Percentiles rank a stretch among this genome's conserved stretches.
phyloP scores from a whole-genome alignment of 2,797 vertebrate genomes.

The Pantherophis alleghaniensis region DNA sequence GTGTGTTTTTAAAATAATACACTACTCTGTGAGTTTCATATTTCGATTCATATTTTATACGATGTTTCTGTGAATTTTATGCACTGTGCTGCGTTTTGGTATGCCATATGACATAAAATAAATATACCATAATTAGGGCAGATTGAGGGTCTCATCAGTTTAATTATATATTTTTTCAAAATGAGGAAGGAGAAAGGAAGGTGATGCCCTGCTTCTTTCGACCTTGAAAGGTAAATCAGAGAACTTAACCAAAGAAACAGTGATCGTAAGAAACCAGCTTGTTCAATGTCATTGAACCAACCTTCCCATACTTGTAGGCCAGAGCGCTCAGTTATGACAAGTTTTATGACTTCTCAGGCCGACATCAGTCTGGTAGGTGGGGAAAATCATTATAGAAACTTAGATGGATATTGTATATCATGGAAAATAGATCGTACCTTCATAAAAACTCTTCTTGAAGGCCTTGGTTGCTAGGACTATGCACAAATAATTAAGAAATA shows the following conservation, averaged over 20 bases:
- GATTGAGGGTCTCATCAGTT: constrained; percentile 67
- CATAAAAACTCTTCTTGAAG: constrained; percentile 10
- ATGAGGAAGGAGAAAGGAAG: background rate
- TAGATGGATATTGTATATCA: background rate
- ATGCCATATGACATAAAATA: background rate
- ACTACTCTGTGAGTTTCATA: background rate
- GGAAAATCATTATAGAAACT: constrained; percentile 8
- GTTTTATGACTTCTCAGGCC: background rate
- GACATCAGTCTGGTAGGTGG: no score
- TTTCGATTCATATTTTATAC: background rate
- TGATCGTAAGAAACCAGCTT: background rate
- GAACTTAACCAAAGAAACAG: background rate
- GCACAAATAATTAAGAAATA: constrained; percentile 37
- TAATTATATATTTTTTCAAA: constrained; percentile 41
- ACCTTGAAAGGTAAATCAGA: background rate
- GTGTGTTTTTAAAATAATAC: background rate
- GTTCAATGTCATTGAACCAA: background rate
- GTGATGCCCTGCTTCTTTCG: background rate
- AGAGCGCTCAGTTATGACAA: background rate
- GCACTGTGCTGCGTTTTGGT: background rate
- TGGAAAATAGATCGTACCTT: constrained; percentile 46
- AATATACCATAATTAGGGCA: constrained; percentile 49
- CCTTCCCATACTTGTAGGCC: background rate
- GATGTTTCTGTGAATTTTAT: background rate
- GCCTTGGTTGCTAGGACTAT: constrained; percentile 4